These are phyloP conservation scores for Hylyphantes graminicola DNA, from an alignment of 1,140 invertebrate genomes.

Conservation along the genomic window DNA sequence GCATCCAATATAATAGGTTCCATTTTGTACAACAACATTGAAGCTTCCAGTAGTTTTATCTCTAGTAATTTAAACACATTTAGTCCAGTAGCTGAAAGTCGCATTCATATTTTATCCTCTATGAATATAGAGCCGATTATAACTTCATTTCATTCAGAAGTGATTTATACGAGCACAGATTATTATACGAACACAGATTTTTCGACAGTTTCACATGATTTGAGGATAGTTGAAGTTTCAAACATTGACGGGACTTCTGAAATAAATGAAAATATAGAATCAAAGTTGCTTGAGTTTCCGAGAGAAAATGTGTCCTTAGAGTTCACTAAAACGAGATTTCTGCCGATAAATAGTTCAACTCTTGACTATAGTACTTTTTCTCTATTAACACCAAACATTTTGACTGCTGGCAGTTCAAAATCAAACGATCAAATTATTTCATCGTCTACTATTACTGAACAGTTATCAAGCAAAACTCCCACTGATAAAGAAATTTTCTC, in stretches of 20 bases:
- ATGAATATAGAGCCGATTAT: neutral
- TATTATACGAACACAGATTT: neutral
- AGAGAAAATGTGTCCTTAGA: neutral
- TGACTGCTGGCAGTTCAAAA: slow-evolving; percentile 30
- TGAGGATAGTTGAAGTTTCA: slow-evolving; percentile 1
- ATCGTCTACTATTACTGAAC: neutral
- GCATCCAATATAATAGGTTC: neutral
- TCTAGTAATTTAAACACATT: neutral
- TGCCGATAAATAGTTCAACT: neutral
- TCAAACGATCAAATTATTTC: neutral
- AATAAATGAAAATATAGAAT: neutral
- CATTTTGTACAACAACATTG: neutral
- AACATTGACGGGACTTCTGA: neutral
- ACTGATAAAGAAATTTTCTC: neutral
- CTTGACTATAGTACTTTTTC: neutral
- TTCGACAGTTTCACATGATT: neutral
- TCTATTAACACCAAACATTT: neutral
- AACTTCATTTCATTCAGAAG: neutral
- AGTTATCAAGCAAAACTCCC: neutral
- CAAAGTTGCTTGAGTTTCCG: neutral
- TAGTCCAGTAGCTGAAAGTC: slow-evolving; percentile 9
- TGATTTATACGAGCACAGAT: neutral
- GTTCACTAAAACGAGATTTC: neutral
- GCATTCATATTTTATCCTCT: slow-evolving; percentile 16
- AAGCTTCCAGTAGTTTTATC: neutral